Evolutionary conservation across 1,140 invertebrate genomes (phyloP), one percentile per base, ranked within the genome.

Genomic region (Ptiloglossa arizonensis): DNA sequence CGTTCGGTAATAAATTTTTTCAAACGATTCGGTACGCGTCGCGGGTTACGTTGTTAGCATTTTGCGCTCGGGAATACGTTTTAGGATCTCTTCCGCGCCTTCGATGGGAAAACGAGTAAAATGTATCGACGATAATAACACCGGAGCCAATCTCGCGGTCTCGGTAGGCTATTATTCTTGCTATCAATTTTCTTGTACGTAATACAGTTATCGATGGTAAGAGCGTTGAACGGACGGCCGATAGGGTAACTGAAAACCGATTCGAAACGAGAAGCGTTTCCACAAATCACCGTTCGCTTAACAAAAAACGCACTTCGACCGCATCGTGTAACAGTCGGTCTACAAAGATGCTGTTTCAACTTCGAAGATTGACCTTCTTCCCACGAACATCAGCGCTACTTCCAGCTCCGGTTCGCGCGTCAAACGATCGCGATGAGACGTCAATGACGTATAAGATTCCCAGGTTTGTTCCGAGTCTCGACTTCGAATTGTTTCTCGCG

Each of bases 171-270:
- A 57, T 41, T 68, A 48, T 32, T 27, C 22, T 24, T n/a, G 0
- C 32, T 48, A 56, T 48, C 64, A 41, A 52, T 56, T 32, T 74
- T 66, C 35, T 56, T 44, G 2, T n/a, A 1, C 29, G 29, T 69
- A 69, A 76, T 41, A 60, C 73, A 60, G 66, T 69, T 60, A 68
- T 19, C n/a, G 17, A 22, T n/a, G 41, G 38, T 38, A 76, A 48
- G 41, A 46, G 22, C 5, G 35, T 24, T 56, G 27, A 50, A 29
- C 5, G 5, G 35, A 17, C n/a, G 32, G 32, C 15, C 5, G 32
- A 69, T 59, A 19, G 22, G 19, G 2, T 1, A 38, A 69, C 41
- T 69, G 54, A 48, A 60, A 69, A 69, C 29, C 41, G n/a, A 76
- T 59, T 27, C 24, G 41, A 11, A n/a, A 17, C 13, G 15, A 56